phyloP scores from a whole-genome alignment of 1,140 invertebrate species.

The Maniola jurtina region DNA sequence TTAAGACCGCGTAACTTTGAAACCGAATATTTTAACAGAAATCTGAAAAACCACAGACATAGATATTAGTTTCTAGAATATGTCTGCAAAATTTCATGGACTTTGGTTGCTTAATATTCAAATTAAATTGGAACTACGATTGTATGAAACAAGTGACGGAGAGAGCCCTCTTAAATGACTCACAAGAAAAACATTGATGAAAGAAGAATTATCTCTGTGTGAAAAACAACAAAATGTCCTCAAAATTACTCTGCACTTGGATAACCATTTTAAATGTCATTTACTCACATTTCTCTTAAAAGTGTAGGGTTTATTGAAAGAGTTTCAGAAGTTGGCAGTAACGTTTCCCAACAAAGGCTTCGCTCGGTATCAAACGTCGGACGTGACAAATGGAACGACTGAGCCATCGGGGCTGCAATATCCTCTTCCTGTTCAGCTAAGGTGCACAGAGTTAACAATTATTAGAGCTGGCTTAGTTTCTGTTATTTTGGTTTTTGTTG shows the following conservation, averaged over 20 bases:
- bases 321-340: conserved; percentile 38
- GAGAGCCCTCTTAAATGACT: no score
- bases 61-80: no score
- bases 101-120: no score
- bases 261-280: conserved; percentile 1
- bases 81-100: no score
- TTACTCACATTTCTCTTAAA: conserved; percentile 4
- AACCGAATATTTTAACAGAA: no score
- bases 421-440: conserved; percentile 51
- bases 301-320: conserved; percentile 26
- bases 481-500: neutral
- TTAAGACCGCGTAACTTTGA: no score
- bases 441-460: conserved; percentile 18
- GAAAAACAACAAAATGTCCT: neutral
- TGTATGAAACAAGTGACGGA: no score
- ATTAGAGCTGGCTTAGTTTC: conserved; percentile 18
- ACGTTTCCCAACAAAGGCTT: conserved; percentile 47
- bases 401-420: conserved; percentile 61
- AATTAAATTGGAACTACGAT: no score
- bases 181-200: neutral
- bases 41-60: no score
- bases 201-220: neutral
- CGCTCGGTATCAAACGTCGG: conserved; percentile 51
- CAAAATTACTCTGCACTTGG: neutral
- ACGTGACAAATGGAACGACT: conserved; percentile 64